Base-by-base conservation (phyloP, 2,113 vertebrate genomes). In the Oryzias javanicus region DNA sequence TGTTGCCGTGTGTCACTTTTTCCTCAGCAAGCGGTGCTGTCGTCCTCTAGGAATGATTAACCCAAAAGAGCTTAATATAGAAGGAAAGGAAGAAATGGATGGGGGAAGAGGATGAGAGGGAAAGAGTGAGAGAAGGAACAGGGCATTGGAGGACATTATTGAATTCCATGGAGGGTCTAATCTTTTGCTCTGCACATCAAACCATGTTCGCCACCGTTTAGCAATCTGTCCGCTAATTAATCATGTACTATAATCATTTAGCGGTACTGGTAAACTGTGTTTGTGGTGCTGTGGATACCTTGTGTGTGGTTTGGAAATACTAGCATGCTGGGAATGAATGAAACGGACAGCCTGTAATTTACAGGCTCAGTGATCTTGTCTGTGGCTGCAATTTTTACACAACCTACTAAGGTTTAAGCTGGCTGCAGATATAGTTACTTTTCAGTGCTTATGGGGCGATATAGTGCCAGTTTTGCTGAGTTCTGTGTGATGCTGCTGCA, bases 41-140 rank as follows among this genome's bases (percentile, higher is more conserved):
- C 72, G 79, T 90, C 90, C 89, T 91, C 74, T 78, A 88, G 88
- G 87, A 90, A 88, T 88, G 88, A 91, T 90, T 90, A 91, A 85
- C 84, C 83, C 80, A 87, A 82, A 88, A 89, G 81, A 81, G 84
- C 87, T 89, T 91, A 83, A 91, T 88, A 90, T 89, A 90, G 83
- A 83, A 83, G 76, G 76, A 59, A 72, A 74, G 66, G 64, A 81
- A 74, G 65, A 67, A 79, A 78, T 67, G 72, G 63, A 82, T 61
- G 65, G 66, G 17, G 80, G 53, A 65, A 60, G 62, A 54, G 74
- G 62, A 75, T 69, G 68, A 65, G 62, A 74, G 52, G 51, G 49
- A 60, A 60, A 64, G 55, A 62, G 42, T 57, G 50, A 45, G 61
- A 64, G 71, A 55, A 67, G 66, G 69, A 76, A 25, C 66, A 68